A percentile compares a stretch with the other conserved stretches of the same genome.
Evolutionary conservation across 2,113 vertebrate species (phyloP).

Genomic region (Pristiophorus japonicus): DNA sequence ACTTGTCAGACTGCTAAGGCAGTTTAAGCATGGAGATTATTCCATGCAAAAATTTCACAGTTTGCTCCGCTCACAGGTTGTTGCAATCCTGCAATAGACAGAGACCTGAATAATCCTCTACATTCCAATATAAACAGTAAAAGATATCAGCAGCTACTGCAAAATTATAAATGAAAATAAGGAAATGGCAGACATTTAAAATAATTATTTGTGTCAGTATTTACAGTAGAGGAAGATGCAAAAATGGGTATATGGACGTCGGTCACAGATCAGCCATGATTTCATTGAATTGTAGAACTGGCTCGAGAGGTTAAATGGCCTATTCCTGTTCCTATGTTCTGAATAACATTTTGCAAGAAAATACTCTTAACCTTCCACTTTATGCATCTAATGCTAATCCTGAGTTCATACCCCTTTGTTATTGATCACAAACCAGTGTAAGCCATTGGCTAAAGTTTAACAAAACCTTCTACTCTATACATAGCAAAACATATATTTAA

Average conservation of each 20-base stretch:
- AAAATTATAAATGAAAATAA: too few relatives aligned
- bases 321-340: not conserved
- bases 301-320: too few relatives aligned
- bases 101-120: not conserved
- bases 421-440: not conserved
- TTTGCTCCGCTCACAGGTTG: not conserved
- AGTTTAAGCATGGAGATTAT: not conserved
- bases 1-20: not conserved
- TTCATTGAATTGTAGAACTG: too few relatives aligned
- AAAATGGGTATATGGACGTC: too few relatives aligned
- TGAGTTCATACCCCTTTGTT: not conserved
- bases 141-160: not conserved
- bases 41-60: not conserved
- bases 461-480: not conserved
- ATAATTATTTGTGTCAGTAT: too few relatives aligned
- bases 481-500: not conserved
- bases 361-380: not conserved
- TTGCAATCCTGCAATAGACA: not conserved
- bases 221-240: too few relatives aligned
- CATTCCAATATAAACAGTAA: too few relatives aligned
- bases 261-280: too few relatives aligned
- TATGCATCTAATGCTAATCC: not conserved
- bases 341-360: not conserved
- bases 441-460: not conserved
- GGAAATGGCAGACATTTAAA: too few relatives aligned